Conservation (phyloP, 2,797 vertebrate genomes). For the Liparis tanakae region DNA sequence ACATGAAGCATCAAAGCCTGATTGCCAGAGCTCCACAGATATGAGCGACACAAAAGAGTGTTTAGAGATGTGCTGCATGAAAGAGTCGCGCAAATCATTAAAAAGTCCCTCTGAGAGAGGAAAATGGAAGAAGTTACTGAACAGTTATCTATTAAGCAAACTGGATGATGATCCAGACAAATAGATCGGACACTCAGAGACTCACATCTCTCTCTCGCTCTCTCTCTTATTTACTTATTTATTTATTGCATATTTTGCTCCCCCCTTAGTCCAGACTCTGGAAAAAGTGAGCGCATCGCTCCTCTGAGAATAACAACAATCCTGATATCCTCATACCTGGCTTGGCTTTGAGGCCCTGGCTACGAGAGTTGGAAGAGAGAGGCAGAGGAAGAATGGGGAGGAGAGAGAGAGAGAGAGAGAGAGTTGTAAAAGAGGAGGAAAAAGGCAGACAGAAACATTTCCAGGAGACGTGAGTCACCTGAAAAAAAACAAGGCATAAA, state of each 20-base stretch:
- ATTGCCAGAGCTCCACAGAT: constrained; percentile 45
- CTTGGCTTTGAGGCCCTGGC: constrained; percentile 63
- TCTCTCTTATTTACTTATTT: not conserved
- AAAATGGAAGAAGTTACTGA: constrained; percentile 75
- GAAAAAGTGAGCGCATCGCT: constrained; percentile 63
- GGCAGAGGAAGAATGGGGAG: constrained; percentile 29
- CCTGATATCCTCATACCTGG: constrained; percentile 78
- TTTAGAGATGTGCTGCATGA: constrained; percentile 53
- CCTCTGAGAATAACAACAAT: constrained; percentile 69
- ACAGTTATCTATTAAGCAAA: constrained; percentile 65
- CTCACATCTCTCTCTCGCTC: constrained; percentile 1
- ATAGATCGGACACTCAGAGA: constrained; percentile 50
- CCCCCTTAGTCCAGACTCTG: constrained; percentile 52
- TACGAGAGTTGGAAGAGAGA: constrained; percentile 53
- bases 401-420: constrained; percentile 27
- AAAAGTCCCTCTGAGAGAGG: constrained; percentile 47
- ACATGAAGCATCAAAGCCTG: constrained; percentile 45
- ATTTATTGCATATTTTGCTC: constrained; percentile 36
- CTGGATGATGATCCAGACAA: constrained; percentile 66
- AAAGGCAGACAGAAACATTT: constrained; percentile 81
- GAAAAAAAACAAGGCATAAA: constrained; percentile 60
- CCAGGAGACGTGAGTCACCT: constrained; percentile 82
- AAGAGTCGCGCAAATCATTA: constrained; percentile 62
- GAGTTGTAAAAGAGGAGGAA: constrained; percentile 75
- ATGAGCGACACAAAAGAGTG: constrained; percentile 46